Evolutionary conservation across 2,797 vertebrate genomes (phyloP), one percentile per base, ranked within the genome.

Genomic region (Hyperoplus lanceolatus): DNA sequence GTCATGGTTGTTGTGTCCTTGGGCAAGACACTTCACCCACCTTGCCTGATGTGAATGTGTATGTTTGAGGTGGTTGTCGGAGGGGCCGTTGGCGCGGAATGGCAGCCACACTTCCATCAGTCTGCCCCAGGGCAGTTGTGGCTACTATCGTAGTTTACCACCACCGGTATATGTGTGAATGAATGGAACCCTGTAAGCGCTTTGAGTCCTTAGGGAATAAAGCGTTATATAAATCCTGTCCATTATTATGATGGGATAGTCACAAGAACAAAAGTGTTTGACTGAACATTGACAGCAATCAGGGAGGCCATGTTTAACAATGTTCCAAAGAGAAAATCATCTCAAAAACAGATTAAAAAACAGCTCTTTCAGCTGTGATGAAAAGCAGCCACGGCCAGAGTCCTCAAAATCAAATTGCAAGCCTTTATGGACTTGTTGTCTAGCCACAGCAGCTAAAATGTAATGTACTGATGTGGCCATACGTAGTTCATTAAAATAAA

Each of bases 401-500:
- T 41, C 41, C 43, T 18, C 16, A 58, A 18, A 38, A 67, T 45
- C 46, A 45, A 9, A 64, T 8, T 48, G 8, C 7, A 18, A 48
- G 43, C 14, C 36, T 36, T 14, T 3, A n/a, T 21, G 49, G 29
- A 78, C n/a, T n/a, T 49, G 48, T 71, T 71, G 60, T 61, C 39
- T 41, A 29, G 55, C 4, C 46, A 78, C 41, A 29, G 48, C 43
- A 51, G 13, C 9, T 53, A 38, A 14, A 18, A 2, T 68, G 14
- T n/a, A 43, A 42, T 43, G 66, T 29, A 45, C 39, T n/a, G n/a
- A 39, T 57, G 67, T 39, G 16, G 16, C 14, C 39, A 41, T 29
- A 29, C 29, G 29, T 5, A 38, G 13, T 48, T 53, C 5, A 64
- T 15, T 41, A 11, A 48, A 21, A 67, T 7, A 11, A 56, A 48